phyloP scores from a whole-genome alignment of 1,140 invertebrate species.

The Mercenaria mercenaria region DNA sequence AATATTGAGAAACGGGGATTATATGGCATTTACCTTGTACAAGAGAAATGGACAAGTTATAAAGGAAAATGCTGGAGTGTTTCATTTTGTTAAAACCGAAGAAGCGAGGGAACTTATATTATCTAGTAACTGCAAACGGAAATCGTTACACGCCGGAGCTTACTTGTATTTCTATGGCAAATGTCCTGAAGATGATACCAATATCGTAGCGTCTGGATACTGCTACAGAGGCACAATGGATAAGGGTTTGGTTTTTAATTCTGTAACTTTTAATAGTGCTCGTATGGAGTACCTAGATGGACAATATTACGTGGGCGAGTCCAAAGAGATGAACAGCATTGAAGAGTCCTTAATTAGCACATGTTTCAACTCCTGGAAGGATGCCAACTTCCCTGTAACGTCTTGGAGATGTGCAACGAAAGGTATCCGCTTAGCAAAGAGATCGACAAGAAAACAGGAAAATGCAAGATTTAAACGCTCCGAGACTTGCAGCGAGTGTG shows the following conservation, averaged over 20 bases:
- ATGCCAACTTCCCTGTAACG: not conserved
- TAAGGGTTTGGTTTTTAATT: not conserved
- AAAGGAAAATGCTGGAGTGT: not conserved
- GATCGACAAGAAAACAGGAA: not conserved
- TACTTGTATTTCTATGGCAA: not conserved
- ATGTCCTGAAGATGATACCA: not conserved
- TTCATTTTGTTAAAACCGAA: not conserved
- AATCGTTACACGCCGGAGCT: not conserved
- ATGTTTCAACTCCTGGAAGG: not conserved
- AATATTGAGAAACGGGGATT: not conserved
- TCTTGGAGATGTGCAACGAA: not conserved
- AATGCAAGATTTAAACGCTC: not conserved
- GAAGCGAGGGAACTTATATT: not conserved
- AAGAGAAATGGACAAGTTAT: not conserved
- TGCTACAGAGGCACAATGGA: not conserved
- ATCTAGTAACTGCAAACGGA: not conserved
- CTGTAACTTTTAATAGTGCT: not conserved
- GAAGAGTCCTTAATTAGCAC: not conserved
- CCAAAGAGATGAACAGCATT: not conserved
- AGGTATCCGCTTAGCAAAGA: not conserved
- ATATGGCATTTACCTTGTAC: conserved; percentile 21
- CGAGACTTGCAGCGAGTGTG: not conserved
- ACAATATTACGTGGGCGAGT: not conserved
- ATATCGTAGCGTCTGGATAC: not conserved
- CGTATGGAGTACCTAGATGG: not conserved